These are phyloP conservation scores for Enteromius anoplus DNA, from an alignment of 2,797 vertebrate species.

Conservation along the genomic window DNA sequence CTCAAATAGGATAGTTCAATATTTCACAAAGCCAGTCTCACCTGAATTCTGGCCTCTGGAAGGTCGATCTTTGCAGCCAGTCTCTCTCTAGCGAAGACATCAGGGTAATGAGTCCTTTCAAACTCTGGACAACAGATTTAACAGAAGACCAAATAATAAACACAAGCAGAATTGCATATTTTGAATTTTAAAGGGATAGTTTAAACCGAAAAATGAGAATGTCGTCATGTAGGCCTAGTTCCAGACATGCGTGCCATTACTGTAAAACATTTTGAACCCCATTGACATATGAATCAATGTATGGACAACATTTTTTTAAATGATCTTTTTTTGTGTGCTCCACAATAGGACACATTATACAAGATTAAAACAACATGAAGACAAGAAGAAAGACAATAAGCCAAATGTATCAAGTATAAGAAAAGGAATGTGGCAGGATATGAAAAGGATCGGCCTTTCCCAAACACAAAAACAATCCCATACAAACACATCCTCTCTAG, in stretches of 20 bases:
- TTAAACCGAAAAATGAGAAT: no score
- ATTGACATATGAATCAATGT: not conserved
- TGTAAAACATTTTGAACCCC: no score
- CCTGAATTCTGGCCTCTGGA: slow-evolving; percentile 89
- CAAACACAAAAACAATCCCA: not conserved
- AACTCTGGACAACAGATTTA: slow-evolving; percentile 77
- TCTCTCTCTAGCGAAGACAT: slow-evolving; percentile 87
- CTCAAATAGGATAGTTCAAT: not conserved
- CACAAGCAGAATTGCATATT: not conserved
- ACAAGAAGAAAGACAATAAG: not conserved
- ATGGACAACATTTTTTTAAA: not conserved
- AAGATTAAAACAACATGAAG: not conserved
- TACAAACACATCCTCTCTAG: not conserved
- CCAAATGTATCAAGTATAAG: not conserved
- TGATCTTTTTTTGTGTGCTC: not conserved
- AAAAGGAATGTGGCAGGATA: not conserved
- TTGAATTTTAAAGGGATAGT: no score
- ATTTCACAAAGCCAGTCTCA: slow-evolving; percentile 53
- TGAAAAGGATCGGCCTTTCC: not conserved
- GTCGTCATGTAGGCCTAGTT: no score
- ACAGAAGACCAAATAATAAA: slow-evolving; percentile 57
- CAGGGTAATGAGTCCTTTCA: slow-evolving; percentile 88
- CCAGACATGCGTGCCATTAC: no score
- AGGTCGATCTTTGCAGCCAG: slow-evolving; percentile 87
- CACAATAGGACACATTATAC: not conserved